Evolutionary conservation across 2,797 vertebrate genomes (phyloP).

Genomic region (Liasis olivaceus): DNA sequence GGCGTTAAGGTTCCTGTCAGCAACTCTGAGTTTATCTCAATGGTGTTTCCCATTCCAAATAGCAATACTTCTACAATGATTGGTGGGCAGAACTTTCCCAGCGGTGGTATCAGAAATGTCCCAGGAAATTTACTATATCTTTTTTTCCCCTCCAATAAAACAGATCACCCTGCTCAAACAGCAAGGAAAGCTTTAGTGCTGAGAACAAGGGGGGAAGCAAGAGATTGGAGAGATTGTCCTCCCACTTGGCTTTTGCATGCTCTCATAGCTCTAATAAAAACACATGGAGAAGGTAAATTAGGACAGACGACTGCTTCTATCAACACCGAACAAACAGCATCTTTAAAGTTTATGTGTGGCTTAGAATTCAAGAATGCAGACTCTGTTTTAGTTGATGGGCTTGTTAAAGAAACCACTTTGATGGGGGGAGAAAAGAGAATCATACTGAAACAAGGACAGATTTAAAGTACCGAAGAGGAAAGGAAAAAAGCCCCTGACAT

Average conservation of each 20-base stretch:
- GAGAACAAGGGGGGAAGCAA: conserved; percentile 6
- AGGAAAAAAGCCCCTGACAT: conserved; percentile 60
- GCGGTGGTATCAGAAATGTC: conserved; percentile 20
- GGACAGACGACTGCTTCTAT: conserved; percentile 64
- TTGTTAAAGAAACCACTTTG: conserved; percentile 63
- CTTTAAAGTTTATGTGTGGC: conserved; percentile 60
- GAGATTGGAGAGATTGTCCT: conserved; percentile 43
- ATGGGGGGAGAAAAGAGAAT: conserved; percentile 52
- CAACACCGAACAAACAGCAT: conserved; percentile 66
- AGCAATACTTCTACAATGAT: not conserved
- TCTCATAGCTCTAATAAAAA: conserved; percentile 71
- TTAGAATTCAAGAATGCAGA: conserved; percentile 68
- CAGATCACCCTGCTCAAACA: conserved; percentile 9
- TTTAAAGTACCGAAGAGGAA: conserved; percentile 58
- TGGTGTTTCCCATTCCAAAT: not conserved
- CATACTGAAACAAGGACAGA: conserved; percentile 60
- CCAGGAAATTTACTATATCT: conserved; percentile 13
- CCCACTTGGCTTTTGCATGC: conserved; percentile 64
- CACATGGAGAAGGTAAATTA: conserved; percentile 70
- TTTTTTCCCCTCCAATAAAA: not conserved
- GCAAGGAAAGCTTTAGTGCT: conserved; percentile 49
- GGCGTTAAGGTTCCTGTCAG: conserved; percentile 3
- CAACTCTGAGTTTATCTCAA: conserved; percentile 5
- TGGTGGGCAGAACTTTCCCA: conserved; percentile 18
- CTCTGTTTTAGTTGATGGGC: conserved; percentile 62